Conservation (phyloP, 2,113 vertebrate genomes). For the Plectropomus leopardus region DNA sequence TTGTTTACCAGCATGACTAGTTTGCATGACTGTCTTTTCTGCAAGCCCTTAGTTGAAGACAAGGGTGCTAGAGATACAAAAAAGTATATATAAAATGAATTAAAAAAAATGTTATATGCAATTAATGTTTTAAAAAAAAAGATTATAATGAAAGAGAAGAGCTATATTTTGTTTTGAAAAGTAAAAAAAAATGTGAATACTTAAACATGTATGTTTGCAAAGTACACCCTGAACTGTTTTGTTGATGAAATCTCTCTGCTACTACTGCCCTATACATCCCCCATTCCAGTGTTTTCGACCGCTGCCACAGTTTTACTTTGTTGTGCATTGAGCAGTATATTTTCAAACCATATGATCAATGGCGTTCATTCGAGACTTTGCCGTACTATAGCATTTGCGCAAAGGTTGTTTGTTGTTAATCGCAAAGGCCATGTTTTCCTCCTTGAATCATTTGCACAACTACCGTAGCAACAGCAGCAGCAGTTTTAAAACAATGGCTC, state of each 20-base stretch:
- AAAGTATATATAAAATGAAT: conserved; percentile 82
- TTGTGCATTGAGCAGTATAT: conserved; percentile 45
- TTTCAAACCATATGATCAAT: conserved; percentile 55
- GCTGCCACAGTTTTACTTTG: conserved; percentile 62
- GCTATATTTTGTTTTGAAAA: conserved; percentile 89
- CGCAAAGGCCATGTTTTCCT: conserved; percentile 44
- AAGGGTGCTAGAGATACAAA: conserved; percentile 86
- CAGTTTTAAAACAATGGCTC: conserved; percentile 64
- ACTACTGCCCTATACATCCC: conserved; percentile 80
- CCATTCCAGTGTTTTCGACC: conserved; percentile 67
- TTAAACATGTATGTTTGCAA: conserved; percentile 85
- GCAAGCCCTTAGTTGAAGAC: conserved; percentile 87
- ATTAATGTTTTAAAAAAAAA: conserved; percentile 86
- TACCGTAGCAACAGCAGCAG: conserved; percentile 76
- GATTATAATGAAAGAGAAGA: conserved; percentile 87
- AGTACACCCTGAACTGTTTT: conserved; percentile 84
- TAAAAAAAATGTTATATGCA: conserved; percentile 87
- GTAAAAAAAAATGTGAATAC: conserved; percentile 86
- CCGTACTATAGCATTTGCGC: conserved; percentile 59
- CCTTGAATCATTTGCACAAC: conserved; percentile 75
- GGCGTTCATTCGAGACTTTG: conserved; percentile 55
- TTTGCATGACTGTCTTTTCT: conserved; percentile 90
- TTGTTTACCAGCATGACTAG: conserved; percentile 90
- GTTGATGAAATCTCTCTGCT: conserved; percentile 84
- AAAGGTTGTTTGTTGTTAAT: conserved; percentile 50